Evolutionary conservation across 2,888 invertebrate genomes (phyloP), one percentile per base, ranked within the genome.

Genomic region (Drosophila buzzatii): DNA sequence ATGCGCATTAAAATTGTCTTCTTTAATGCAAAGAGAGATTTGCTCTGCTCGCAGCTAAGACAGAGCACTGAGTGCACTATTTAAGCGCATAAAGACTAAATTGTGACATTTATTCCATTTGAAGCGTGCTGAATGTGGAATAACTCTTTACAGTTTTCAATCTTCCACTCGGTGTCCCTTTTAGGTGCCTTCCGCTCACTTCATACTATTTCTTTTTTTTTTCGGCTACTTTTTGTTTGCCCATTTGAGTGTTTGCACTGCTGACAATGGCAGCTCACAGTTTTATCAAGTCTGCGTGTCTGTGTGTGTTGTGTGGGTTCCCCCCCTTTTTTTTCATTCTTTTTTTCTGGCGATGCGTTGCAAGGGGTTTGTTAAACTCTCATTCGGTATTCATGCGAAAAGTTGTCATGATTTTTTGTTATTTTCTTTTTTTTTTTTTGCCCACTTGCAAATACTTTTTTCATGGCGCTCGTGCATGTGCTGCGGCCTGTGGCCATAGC

Each of bases 311-410:
- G 18, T 47, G 47, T 16, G 4, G 23, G 10, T 31, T n/a, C 10
- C 7, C 27, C 27, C 6, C 27, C 5, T 5, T 27, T 6, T 6
- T 65, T 70, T 72, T 18, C 23, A 16, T 7, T 12, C 4, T 9
- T n/a, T 64, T 68, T 71, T 66, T 73, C 9, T 45, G 39, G 39
- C 12, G 14, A 39, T 70, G 59, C 47, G 51, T 56, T 62, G 49
- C 37, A 27, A 45, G 79, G 31, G 53, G 44, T 69, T 73, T 70
- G 81, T 79, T 76, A 76, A 74, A 60, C 57, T 71, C 81, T 62
- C 75, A 71, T 88, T 89, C 86, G 61, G 69, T 75, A 85, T 85
- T 85, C 85, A 85, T 89, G 75, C 68, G 84, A 89, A 86, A 85
- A 85, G 85, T 85, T 85, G 73, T 41, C 71, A 70, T 68, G 66